These are phyloP conservation scores for Lordiphosa andalusiaca DNA, from an alignment of 2,888 invertebrate species.

Conservation along the genomic window DNA sequence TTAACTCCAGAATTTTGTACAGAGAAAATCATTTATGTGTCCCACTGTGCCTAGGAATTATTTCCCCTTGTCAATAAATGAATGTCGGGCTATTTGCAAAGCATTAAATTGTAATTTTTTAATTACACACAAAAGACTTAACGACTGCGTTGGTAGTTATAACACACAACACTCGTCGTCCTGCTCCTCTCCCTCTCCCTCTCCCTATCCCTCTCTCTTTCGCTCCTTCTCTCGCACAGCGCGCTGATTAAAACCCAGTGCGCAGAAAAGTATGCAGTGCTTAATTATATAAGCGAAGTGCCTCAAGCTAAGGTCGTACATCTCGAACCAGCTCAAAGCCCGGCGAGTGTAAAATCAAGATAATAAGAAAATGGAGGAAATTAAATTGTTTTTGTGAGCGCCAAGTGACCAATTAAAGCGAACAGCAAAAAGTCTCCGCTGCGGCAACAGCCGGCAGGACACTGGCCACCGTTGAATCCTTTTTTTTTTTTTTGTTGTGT, in stretches of 20 bases:
- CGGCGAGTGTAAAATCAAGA: slow-evolving; percentile 60
- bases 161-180: slow-evolving; percentile 56
- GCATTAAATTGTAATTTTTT: slow-evolving; percentile 74
- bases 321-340: slow-evolving; percentile 16
- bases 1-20: too few relatives aligned
- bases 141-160: slow-evolving; percentile 59
- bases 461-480: slow-evolving; percentile 21
- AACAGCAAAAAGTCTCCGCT: slow-evolving; percentile 56
- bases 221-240: not conserved
- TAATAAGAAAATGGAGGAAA: slow-evolving; percentile 74
- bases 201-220: slow-evolving; percentile 1
- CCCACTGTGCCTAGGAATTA: slow-evolving; percentile 5
- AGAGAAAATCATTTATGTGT: too few relatives aligned
- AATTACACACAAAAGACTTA: slow-evolving; percentile 72
- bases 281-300: slow-evolving; percentile 67
- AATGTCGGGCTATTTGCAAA: slow-evolving; percentile 45
- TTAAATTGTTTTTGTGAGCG: slow-evolving; percentile 70
- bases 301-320: slow-evolving; percentile 17
- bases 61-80: slow-evolving; percentile 56
- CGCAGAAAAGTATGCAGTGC: slow-evolving; percentile 56
- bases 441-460: slow-evolving; percentile 26
- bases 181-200: slow-evolving; percentile 2
- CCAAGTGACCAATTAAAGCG: slow-evolving; percentile 71
- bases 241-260: slow-evolving; percentile 16
- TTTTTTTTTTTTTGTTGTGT: slow-evolving; percentile 20